Evolutionary conservation across 2,797 vertebrate genomes (phyloP), one percentile per base, ranked within the genome.

Genomic region (Scleropages formosus): DNA sequence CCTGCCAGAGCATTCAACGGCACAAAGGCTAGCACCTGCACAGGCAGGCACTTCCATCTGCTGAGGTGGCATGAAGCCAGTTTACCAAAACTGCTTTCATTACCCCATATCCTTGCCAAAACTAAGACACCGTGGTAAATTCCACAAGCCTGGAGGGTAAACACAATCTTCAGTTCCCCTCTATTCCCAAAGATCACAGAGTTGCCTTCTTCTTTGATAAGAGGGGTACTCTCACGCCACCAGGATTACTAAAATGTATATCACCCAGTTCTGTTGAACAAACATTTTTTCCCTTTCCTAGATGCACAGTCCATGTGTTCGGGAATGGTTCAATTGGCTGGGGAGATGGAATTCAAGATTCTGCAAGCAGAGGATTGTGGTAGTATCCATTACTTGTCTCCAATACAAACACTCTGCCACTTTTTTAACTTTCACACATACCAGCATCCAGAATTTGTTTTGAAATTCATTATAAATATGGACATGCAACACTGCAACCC

Each of bases 111-210:
- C 58, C 22, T 72, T 11, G 68, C 68, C 16, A 18, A 72, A 11
- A 44, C 56, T 72, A 44, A 56, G 12, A 31, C 47, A 13, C 26
- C 49, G 74, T 12, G 74, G 65, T 69, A 27, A 62, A 69, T 69
- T 75, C 65, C 26, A 72, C 15, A 26, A 53, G 1, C 53, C 69
- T n/a, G 3, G 15, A 59, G 20, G 68, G 47, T 49, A 15, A 44
- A 39, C 24, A 58, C 0, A 15, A 20, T n/a, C 53, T 51, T 24
- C 12, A 18, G 4, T 27, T 12, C 16, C 51, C 18, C 49, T 24
- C n/a, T n/a, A 9, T 20, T 9, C 53, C 20, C 18, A 44, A 31
- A 59, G n/a, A n/a, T n/a, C 11, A 27, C 39, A 47, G 39, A 68
- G 53, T 46, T 72, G 27, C 26, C 53, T 60, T 27, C 46, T 60